Evolutionary conservation across 2,797 vertebrate genomes (phyloP).

Genomic region (Dromococcyx pavoninus): DNA sequence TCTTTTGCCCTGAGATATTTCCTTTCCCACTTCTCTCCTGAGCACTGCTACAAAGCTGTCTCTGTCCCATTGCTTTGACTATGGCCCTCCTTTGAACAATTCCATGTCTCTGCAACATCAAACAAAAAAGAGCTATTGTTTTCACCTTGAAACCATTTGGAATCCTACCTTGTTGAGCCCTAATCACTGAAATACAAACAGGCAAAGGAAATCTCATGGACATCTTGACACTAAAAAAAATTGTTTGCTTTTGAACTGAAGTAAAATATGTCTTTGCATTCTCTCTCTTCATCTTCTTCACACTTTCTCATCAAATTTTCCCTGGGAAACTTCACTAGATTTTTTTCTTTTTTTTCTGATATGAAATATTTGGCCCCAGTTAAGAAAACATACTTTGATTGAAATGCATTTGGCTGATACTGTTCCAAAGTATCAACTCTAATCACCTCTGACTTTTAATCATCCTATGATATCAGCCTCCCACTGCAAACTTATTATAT

Average conservation of each 20-base stretch:
- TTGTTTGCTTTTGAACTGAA: fast-evolving
- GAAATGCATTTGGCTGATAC: conserved; percentile 25
- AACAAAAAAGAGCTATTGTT: not conserved
- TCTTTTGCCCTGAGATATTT: not conserved
- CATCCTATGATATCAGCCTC: not conserved
- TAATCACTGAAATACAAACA: not conserved
- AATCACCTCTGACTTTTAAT: not conserved
- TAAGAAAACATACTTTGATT: conserved; percentile 32
- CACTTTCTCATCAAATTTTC: not conserved
- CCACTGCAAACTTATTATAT: not conserved
- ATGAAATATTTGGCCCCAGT: not conserved
- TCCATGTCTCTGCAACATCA: not conserved
- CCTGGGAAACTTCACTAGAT: not conserved
- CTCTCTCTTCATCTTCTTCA: not conserved
- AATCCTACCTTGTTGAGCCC: not conserved
- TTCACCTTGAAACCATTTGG: not conserved
- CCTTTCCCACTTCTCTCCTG: not conserved
- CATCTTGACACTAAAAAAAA: not conserved
- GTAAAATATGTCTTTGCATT: not conserved
- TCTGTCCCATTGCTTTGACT: not conserved
- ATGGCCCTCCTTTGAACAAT: not conserved
- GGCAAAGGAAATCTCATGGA: not conserved
- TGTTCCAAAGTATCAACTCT: not conserved
- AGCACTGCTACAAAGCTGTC: not conserved
- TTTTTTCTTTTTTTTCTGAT: not conserved